A percentile compares a stretch with the other conserved stretches of the same genome.
Evolutionary conservation across 2,113 vertebrate genomes (phyloP).

Genomic region (Leucoraja erinaceus): DNA sequence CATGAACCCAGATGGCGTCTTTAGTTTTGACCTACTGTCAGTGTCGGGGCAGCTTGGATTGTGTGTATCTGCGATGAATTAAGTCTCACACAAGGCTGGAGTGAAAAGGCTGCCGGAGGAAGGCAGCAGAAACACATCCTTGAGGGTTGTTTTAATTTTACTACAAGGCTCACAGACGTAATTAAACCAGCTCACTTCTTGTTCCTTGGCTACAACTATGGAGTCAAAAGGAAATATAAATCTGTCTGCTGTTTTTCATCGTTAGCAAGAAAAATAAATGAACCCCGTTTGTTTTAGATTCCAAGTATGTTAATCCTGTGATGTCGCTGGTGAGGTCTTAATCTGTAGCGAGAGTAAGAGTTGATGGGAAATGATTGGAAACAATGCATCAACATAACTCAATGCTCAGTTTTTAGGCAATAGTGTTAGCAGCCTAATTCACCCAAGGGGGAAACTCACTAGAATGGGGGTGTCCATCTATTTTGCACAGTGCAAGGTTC

Average conservation of each 20-base stretch:
- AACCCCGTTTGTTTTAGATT: background rate
- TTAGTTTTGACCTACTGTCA: background rate
- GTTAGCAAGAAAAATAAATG: constrained; percentile 23
- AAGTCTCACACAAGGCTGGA: constrained; percentile 14
- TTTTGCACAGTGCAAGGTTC: background rate
- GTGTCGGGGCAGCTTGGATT: background rate
- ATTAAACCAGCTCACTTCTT: constrained; percentile 32
- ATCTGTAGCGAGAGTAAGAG: background rate
- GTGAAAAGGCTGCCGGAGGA: background rate
- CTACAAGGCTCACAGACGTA: constrained; percentile 24
- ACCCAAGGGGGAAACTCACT: background rate
- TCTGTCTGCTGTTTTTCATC: constrained; percentile 23
- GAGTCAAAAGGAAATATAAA: constrained; percentile 34
- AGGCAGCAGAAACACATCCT: background rate
- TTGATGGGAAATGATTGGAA: background rate
- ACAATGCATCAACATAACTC: no score
- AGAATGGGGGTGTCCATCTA: background rate
- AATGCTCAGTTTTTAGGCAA: background rate
- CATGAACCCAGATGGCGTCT: constrained; percentile 7
- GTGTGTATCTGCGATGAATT: background rate
- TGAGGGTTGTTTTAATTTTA: constrained; percentile 30
- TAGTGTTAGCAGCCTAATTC: background rate
- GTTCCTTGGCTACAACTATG: constrained; percentile 12
- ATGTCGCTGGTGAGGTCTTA: background rate
- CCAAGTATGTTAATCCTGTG: background rate